Base-by-base conservation (phyloP, 2,888 invertebrate species). In the Drosophila picticornis region DNA sequence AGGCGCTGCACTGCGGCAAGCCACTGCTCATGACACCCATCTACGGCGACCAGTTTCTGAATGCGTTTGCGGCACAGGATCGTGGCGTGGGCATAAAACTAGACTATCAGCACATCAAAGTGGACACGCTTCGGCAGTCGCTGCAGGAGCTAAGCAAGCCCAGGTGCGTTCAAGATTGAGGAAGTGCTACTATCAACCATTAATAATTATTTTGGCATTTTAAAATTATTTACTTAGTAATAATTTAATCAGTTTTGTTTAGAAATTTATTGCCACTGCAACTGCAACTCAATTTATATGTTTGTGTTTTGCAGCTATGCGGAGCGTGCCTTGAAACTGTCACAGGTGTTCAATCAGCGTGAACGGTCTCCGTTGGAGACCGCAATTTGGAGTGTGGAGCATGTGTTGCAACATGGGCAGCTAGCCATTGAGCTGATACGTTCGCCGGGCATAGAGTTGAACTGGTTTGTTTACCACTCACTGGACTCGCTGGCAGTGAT, bases 31-130 rank as follows among this genome's bases (percentile, higher is more conserved):
- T 96, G 6, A 94, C 96, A 38, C 96, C 96, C 7, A 94, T 96
- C 57, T 96, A 95, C 83, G 96, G 96, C 2, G 96, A 96, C 88
- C 96, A 96, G 88, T 95, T 95, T 73, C 94, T 95, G 0, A 96
- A 96, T 88, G 95, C 95, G 0, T 94, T 94, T 51, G 95, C 95
- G 0, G 91, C 95, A 4, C 94, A 94, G 83, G 95, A 95, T 57
- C 94, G 94, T 11, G 95, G 95, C 9, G 93, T 95, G 6, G 96
- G 95, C 1, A 93, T 94, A 1, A 93, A 95, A 9, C 92, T 96
- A 2, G 90, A 94, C 46, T 95, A 95, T 77, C 91, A 94, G 53
- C 94, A 95, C 40, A 93, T 96, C 50, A 94, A 93, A n/a, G 95
- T 95, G 80, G 93, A 95, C 48, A 94, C 92, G 56, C 93, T 96